Percentiles rank a stretch among this genome's conserved stretches.
Evolutionary conservation across 1,140 invertebrate species (phyloP).

Genomic region (Sycobia sp.): DNA sequence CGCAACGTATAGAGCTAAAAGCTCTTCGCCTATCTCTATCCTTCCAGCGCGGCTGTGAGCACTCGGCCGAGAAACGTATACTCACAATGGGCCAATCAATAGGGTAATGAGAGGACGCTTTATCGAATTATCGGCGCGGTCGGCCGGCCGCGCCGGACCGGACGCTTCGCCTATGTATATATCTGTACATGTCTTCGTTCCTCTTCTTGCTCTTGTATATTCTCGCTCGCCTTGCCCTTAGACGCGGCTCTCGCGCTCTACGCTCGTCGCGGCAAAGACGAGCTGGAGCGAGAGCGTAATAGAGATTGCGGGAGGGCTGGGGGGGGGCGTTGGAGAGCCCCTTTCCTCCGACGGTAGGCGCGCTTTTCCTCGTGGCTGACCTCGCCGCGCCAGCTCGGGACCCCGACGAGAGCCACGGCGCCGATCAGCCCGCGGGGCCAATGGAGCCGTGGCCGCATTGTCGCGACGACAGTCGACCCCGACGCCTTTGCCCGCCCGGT

Average conservation of each 20-base stretch:
- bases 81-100: conserved; percentile 63
- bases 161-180: conserved; percentile 48
- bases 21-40: too few relatives aligned
- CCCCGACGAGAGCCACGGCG: too few relatives aligned
- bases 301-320: conserved; percentile 1
- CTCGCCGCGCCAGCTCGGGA: conserved; percentile 23
- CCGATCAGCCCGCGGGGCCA: conserved; percentile 11
- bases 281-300: not conserved
- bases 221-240: too few relatives aligned
- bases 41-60: conserved; percentile 39
- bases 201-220: too few relatives aligned
- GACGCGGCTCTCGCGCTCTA: too few relatives aligned
- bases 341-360: not conserved
- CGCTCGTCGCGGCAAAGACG: not conserved
- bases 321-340: not conserved
- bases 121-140: conserved; percentile 61
- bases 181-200: too few relatives aligned
- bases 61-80: conserved; percentile 40
- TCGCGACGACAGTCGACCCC: conserved; percentile 52
- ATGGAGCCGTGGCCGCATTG: conserved; percentile 38
- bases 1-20: too few relatives aligned
- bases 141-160: too few relatives aligned
- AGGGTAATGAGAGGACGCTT: conserved; percentile 62
- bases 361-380: conserved; percentile 38
- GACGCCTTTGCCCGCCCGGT: conserved; percentile 49